A percentile compares a stretch with the other conserved stretches of the same genome.
phyloP scores from a whole-genome alignment of 2,888 invertebrate genomes.

The Escarpia spicata region DNA sequence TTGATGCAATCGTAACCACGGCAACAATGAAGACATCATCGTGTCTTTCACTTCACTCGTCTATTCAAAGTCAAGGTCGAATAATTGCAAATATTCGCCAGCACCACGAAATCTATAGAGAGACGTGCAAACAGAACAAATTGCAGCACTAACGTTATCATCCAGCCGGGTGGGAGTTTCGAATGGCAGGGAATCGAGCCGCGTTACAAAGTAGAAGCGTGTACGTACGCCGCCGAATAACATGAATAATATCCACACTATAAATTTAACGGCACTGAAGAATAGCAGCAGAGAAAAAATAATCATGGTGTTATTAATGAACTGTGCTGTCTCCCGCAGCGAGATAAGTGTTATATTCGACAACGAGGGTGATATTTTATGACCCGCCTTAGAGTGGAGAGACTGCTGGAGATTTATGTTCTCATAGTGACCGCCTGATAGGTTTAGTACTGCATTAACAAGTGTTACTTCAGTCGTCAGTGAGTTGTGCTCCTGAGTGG shows the following conservation, averaged over 20 bases:
- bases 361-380: neutral
- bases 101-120: neutral
- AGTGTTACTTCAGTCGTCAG: neutral
- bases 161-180: neutral
- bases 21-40: neutral
- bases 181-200: neutral
- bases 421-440: neutral
- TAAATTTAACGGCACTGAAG: neutral
- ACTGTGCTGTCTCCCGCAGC: neutral
- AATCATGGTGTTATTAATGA: neutral
- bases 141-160: neutral
- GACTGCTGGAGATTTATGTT: neutral
- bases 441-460: neutral
- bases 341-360: neutral
- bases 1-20: neutral
- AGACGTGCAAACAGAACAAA: neutral
- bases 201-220: neutral
- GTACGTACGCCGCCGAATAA: neutral
- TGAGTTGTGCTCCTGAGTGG: neutral
- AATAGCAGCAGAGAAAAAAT: neutral
- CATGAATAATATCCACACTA: neutral
- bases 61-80: neutral
- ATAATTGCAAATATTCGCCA: neutral
- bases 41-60: neutral
- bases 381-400: neutral